Evolutionary conservation across 1,140 invertebrate genomes (phyloP).

Genomic region (Drosophila tropicalis): DNA sequence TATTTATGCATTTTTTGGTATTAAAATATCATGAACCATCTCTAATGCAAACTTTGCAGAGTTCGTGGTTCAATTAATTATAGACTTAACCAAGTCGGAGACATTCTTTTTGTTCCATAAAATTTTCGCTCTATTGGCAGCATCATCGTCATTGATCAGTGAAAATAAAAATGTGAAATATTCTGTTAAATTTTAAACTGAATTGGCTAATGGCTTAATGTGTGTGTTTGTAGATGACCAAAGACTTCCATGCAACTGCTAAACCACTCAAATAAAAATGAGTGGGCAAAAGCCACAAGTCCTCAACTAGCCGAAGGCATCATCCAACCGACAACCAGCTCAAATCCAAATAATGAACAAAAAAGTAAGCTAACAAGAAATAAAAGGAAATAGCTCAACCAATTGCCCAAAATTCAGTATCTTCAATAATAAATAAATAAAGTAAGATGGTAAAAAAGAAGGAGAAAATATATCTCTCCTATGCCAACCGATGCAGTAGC

Average conservation of each 20-base stretch:
- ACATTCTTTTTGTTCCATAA: no score
- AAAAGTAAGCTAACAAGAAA: constrained; percentile 39
- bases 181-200: neutral
- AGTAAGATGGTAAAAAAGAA: neutral
- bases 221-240: neutral
- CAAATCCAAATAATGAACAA: constrained; percentile 58
- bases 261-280: constrained; percentile 47
- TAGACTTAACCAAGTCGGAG: no score
- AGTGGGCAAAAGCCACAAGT: constrained; percentile 36
- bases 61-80: no score
- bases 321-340: constrained; percentile 26
- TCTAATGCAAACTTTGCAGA: no score
- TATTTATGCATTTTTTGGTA: no score
- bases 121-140: no score
- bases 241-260: neutral
- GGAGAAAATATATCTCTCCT: neutral
- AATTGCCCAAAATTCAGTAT: constrained; percentile 40
- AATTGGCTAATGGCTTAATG: constrained; percentile 1
- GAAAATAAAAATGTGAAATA: neutral
- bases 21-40: no score
- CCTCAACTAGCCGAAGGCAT: constrained; percentile 1
- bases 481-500: constrained; percentile 35
- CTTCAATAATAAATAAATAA: constrained; percentile 6
- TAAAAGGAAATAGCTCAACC: constrained; percentile 17
- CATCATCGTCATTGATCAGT: neutral